Percentiles rank a stretch among this genome's conserved stretches.
phyloP scores from a whole-genome alignment of 2,888 invertebrate species.

The Agapostemon virescens region DNA sequence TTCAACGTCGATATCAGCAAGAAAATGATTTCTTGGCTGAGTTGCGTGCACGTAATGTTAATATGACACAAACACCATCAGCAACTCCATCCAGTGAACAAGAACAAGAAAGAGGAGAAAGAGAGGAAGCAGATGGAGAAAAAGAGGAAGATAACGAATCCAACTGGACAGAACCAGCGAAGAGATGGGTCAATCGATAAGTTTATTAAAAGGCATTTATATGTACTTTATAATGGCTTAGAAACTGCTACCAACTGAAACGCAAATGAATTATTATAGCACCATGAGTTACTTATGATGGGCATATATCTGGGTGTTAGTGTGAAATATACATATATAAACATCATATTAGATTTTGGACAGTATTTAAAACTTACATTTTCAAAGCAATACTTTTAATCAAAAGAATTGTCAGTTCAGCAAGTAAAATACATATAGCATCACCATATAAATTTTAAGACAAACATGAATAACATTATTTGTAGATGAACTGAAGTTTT shows the following conservation, averaged over 20 bases:
- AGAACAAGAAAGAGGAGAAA: slow-evolving; percentile 75
- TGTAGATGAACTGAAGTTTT: slow-evolving; percentile 2
- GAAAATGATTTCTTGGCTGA: slow-evolving; percentile 84
- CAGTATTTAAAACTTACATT: slow-evolving; percentile 47
- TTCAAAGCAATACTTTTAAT: slow-evolving; percentile 50
- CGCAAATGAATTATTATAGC: slow-evolving; percentile 47
- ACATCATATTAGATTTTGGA: slow-evolving; percentile 47
- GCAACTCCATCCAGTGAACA: slow-evolving; percentile 73
- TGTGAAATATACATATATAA: slow-evolving; percentile 51
- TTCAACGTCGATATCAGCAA: slow-evolving; percentile 83
- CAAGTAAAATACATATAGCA: slow-evolving; percentile 17
- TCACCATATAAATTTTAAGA: slow-evolving; percentile 30
- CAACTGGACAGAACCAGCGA: slow-evolving; percentile 85
- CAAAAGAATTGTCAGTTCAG: slow-evolving; percentile 27
- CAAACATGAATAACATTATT: slow-evolving; percentile 2
- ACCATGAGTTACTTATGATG: slow-evolving; percentile 38
- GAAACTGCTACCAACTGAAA: slow-evolving; percentile 77
- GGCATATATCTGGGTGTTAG: slow-evolving; percentile 57
- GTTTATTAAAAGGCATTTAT: slow-evolving; percentile 67
- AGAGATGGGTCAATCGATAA: slow-evolving; percentile 87
- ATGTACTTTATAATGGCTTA: slow-evolving; percentile 43
- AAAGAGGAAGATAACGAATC: slow-evolving; percentile 78
- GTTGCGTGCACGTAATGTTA: slow-evolving; percentile 81
- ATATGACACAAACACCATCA: slow-evolving; percentile 73
- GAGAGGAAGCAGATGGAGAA: slow-evolving; percentile 82